Evolutionary conservation across 2,797 vertebrate species (phyloP).

Genomic region (Nannoperca australis): DNA sequence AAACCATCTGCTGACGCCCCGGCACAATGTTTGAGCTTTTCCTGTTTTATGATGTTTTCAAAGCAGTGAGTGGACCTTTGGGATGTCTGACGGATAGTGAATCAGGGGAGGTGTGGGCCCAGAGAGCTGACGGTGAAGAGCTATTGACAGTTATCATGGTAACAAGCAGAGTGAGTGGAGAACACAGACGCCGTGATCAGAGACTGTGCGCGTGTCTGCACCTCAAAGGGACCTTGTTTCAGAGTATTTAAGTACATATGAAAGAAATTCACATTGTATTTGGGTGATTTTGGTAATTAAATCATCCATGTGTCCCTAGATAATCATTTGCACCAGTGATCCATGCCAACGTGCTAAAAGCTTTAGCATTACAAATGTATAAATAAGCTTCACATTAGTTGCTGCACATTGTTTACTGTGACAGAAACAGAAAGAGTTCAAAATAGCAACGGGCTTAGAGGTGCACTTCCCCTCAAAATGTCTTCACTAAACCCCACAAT

Average conservation of each 20-base stretch:
- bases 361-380: neutral
- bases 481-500: slow-evolving; percentile 38
- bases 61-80: slow-evolving; percentile 58
- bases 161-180: slow-evolving; percentile 51
- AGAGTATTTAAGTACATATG: neutral
- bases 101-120: slow-evolving; percentile 23
- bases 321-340: neutral
- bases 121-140: slow-evolving; percentile 46
- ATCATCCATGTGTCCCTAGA: neutral
- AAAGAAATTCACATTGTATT: neutral
- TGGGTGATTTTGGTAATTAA: neutral
- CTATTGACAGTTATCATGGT: slow-evolving; percentile 70
- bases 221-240: neutral
- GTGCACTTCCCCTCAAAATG: slow-evolving; percentile 11
- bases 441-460: slow-evolving; percentile 27
- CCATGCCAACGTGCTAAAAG: neutral
- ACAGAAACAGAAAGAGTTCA: slow-evolving; percentile 23
- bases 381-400: neutral
- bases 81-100: slow-evolving; percentile 52
- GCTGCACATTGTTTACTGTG: slow-evolving; percentile 31
- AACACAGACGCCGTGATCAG: slow-evolving; percentile 11
- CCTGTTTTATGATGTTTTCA: slow-evolving; percentile 68
- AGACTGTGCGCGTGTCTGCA: neutral
- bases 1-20: slow-evolving; percentile 60
- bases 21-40: slow-evolving; percentile 8